phyloP scores from a whole-genome alignment of 2,113 vertebrate genomes.

The Ascaphus truei region DNA sequence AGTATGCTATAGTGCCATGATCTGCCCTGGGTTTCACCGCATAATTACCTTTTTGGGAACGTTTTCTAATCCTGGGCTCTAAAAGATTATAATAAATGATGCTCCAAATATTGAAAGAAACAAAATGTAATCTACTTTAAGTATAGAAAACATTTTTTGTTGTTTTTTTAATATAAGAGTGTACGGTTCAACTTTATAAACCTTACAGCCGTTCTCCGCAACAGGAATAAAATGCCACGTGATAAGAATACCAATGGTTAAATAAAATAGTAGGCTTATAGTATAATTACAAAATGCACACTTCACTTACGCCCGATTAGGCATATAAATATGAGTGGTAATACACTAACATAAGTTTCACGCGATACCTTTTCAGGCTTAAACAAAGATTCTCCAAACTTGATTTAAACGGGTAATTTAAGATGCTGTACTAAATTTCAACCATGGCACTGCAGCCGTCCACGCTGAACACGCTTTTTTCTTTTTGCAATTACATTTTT shows the following conservation, averaged over 20 bases:
- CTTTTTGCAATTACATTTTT: no score
- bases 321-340: no score
- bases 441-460: no score
- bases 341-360: no score
- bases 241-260: slow-evolving; percentile 11
- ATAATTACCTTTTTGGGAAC: slow-evolving; percentile 17
- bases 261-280: slow-evolving; percentile 6
- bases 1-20: slow-evolving; percentile 58
- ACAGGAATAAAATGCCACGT: neutral
- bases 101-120: slow-evolving; percentile 9
- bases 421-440: no score
- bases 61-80: slow-evolving; percentile 23
- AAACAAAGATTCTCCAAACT: no score
- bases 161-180: slow-evolving; percentile 9
- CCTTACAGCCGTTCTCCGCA: neutral
- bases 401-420: no score
- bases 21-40: slow-evolving; percentile 5
- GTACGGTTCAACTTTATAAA: slow-evolving; percentile 21
- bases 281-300: neutral
- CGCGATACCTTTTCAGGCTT: no score
- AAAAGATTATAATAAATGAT: slow-evolving; percentile 29
- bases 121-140: neutral
- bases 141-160: slow-evolving; percentile 1
- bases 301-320: no score
- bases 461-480: no score